phyloP scores from a whole-genome alignment of 2,888 invertebrate species.

The Bombylius discolor region DNA sequence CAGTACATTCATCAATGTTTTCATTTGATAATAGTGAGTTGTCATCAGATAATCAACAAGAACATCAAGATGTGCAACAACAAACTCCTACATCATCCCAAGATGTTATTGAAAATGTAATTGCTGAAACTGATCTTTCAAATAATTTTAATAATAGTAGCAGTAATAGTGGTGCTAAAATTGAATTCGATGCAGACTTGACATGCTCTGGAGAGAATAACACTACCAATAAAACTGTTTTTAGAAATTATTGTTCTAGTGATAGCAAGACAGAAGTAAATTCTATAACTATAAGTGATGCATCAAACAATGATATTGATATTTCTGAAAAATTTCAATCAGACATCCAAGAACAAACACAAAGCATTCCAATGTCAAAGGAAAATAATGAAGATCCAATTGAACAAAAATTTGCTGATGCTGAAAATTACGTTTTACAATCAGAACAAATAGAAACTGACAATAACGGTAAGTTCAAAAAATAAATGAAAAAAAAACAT shows the following conservation, averaged over 20 bases:
- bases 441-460: constrained; percentile 42
- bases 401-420: constrained; percentile 60
- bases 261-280: too few relatives aligned
- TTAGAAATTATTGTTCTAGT: too few relatives aligned
- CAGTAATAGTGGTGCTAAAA: constrained; percentile 3
- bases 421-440: constrained; percentile 64
- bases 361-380: too few relatives aligned
- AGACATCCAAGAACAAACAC: constrained; percentile 28
- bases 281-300: too few relatives aligned
- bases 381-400: constrained; percentile 40
- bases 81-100: constrained; percentile 5
- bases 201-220: constrained; percentile 18
- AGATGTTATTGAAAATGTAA: constrained; percentile 2
- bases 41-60: neutral
- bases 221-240: constrained; percentile 18
- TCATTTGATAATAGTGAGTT: neutral
- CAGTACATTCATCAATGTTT: neutral
- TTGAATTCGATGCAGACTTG: constrained; percentile 19
- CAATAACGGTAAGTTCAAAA: constrained; percentile 23
- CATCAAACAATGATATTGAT: constrained; percentile 5
- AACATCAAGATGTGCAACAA: neutral
- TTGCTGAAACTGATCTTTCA: constrained; percentile 13
- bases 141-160: constrained; percentile 29
- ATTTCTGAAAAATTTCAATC: constrained; percentile 21
- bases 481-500: too few relatives aligned